Evolutionary conservation across 2,888 invertebrate genomes (phyloP).

Genomic region (Autographa gamma): DNA sequence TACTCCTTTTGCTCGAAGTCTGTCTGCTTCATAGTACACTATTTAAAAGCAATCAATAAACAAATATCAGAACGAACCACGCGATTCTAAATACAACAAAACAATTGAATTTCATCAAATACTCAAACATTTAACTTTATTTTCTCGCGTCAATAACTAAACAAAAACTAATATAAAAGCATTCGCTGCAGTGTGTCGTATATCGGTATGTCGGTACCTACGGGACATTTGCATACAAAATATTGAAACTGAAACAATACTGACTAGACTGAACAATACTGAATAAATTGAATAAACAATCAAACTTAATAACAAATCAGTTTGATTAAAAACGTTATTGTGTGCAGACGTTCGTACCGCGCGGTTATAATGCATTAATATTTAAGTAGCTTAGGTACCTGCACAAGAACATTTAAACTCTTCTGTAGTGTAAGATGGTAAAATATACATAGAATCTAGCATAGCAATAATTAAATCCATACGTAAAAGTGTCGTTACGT

Average conservation of each 20-base stretch:
- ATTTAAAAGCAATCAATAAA: slow-evolving; percentile 26
- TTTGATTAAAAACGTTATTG: slow-evolving; percentile 71
- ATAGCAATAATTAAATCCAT: not conserved
- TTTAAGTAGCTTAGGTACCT: not conserved
- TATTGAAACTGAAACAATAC: slow-evolving; percentile 73
- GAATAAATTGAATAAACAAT: slow-evolving; percentile 71
- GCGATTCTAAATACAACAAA: slow-evolving; percentile 38
- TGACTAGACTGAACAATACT: slow-evolving; percentile 72
- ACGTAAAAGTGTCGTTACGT: not conserved
- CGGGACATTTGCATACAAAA: slow-evolving; percentile 79
- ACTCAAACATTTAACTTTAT: slow-evolving; percentile 56
- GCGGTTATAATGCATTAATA: not conserved
- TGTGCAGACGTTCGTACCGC: slow-evolving; percentile 14
- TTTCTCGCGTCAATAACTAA: slow-evolving; percentile 61
- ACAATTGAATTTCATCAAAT: slow-evolving; percentile 54
- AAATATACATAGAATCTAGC: not conserved
- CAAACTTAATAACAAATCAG: slow-evolving; percentile 70
- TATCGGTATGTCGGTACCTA: slow-evolving; percentile 66
- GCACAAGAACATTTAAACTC: not conserved
- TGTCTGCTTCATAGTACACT: slow-evolving; percentile 1
- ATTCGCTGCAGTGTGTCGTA: slow-evolving; percentile 66
- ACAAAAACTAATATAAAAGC: slow-evolving; percentile 68
- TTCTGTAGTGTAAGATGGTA: not conserved
- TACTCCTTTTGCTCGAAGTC: not conserved
- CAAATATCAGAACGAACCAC: slow-evolving; percentile 29